These are phyloP conservation scores for Oncorhynchus mykiss DNA, from an alignment of 2,113 vertebrate species.

Conservation along the genomic window DNA sequence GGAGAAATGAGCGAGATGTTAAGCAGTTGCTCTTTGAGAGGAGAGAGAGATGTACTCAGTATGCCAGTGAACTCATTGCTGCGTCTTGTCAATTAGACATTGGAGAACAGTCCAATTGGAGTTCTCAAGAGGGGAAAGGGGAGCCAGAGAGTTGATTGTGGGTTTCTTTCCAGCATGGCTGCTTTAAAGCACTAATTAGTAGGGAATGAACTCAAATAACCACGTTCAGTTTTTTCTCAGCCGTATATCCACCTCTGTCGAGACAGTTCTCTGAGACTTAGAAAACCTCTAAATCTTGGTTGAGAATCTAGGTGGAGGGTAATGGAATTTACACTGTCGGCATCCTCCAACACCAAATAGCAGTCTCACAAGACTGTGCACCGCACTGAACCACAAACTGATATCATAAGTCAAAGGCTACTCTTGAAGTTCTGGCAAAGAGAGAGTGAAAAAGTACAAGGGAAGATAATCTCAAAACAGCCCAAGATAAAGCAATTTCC, in stretches of 20 bases:
- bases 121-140: constrained; percentile 17
- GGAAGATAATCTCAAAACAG: constrained; percentile 66
- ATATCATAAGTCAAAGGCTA: constrained; percentile 65
- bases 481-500: constrained; percentile 66
- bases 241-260: background rate
- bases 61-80: constrained; percentile 25
- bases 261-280: constrained; percentile 33
- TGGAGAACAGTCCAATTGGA: constrained; percentile 15
- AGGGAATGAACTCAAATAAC: constrained; percentile 34
- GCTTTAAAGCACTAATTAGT: constrained; percentile 30
- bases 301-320: constrained; percentile 57
- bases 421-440: constrained; percentile 51
- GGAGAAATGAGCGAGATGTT: constrained; percentile 22
- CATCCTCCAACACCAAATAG: constrained; percentile 54
- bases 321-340: constrained; percentile 59
- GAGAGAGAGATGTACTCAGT: constrained; percentile 22
- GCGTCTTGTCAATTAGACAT: constrained; percentile 34
- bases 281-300: constrained; percentile 48
- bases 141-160: constrained; percentile 6
- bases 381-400: constrained; percentile 56
- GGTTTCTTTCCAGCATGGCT: constrained; percentile 27
- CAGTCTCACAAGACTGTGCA: constrained; percentile 60
- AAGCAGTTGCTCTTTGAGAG: constrained; percentile 19
- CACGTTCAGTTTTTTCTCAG: constrained; percentile 18
- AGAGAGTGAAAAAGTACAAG: constrained; percentile 39